Base-by-base conservation (phyloP, 2,797 vertebrate species). In the Eurystomus glaucurus region DNA sequence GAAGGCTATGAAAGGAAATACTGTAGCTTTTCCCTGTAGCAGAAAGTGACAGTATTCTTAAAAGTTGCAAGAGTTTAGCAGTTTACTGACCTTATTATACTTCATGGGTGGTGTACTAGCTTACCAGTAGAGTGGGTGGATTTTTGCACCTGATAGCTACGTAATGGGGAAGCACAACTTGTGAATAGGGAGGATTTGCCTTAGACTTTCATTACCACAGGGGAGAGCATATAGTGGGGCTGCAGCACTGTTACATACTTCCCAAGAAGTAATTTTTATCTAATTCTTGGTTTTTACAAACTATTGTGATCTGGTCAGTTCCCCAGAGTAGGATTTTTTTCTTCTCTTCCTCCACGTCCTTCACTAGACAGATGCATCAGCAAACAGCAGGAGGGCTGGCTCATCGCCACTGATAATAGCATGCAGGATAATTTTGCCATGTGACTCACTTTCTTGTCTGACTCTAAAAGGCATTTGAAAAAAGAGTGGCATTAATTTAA, bases 401-500 rank as follows among this genome's bases (percentile, higher is more conserved):
- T 95, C 81, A 92, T 96, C 88, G 93, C 84, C 23, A 35, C 86
- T 93, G 92, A 97, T 96, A 92, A 94, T 85, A 85, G 55, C 85
- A 82, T 57, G 37, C 20, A 88, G 72, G 62, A 82, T 96, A 95
- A 95, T 91, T 96, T 93, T 90, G 23, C 60, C 72, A 87, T 64
- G 85, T 95, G 93, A 94, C 19, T 88, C 55, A 72, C 90, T 96
- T 91, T 95, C 66, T 97, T 94, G 80, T 97, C 95, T 96, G 65
- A 86, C 58, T 96, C 76, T 85, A 87, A 77, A 93, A 92, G 86
- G 82, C 37, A 31, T 94, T 83, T 90, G 83, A 86, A 91, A 91
- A 83, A 83, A 91, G 61, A 78, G 33, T 90, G 55, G 20, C 75
- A 66, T 95, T 96, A 88, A 94, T 95, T 97, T 97, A 90, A 96